A percentile compares a stretch with the other conserved stretches of the same genome.
Evolutionary conservation across 30 jellyfish, hydroid and myxozoan genomes (phyloP).

Genomic region (Aurelia sp.): DNA sequence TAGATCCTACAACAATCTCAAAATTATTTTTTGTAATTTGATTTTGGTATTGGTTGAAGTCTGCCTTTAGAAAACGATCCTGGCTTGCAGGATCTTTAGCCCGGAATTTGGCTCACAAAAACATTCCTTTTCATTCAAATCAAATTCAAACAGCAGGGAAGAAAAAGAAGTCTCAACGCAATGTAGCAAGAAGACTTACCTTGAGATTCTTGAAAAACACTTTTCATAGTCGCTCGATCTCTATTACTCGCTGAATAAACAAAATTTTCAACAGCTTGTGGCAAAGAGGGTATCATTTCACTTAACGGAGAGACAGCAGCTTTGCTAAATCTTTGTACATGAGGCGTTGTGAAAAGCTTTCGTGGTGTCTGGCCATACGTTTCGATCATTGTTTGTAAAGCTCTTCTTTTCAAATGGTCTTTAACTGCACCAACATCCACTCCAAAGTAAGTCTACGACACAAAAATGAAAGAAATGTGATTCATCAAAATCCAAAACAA

Average conservation of each 20-base stretch:
- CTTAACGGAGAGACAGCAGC: conserved; percentile 60
- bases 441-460: conserved; percentile 91
- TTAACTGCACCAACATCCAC: conserved; percentile 91
- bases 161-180: too few relatives aligned
- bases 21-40: too few relatives aligned
- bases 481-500: too few relatives aligned
- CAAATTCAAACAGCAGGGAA: too few relatives aligned
- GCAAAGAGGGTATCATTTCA: conserved; percentile 65
- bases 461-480: background rate
- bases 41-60: too few relatives aligned
- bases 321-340: conserved; percentile 82
- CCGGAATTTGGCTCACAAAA: too few relatives aligned
- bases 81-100: too few relatives aligned
- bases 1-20: too few relatives aligned
- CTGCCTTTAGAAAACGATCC: too few relatives aligned
- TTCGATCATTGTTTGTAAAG: conserved; percentile 96
- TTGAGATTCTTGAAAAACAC: background rate
- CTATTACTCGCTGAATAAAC: conserved; percentile 28
- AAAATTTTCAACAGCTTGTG: conserved; percentile 78
- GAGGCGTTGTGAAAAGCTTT: conserved; percentile 85
- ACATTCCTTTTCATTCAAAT: too few relatives aligned
- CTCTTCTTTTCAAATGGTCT: conserved; percentile 93
- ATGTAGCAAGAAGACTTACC: too few relatives aligned
- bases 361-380: conserved; percentile 98
- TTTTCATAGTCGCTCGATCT: conserved; percentile 8